Conservation (phyloP, 2,797 vertebrate species). For the Melanotaenia pygmaea region DNA sequence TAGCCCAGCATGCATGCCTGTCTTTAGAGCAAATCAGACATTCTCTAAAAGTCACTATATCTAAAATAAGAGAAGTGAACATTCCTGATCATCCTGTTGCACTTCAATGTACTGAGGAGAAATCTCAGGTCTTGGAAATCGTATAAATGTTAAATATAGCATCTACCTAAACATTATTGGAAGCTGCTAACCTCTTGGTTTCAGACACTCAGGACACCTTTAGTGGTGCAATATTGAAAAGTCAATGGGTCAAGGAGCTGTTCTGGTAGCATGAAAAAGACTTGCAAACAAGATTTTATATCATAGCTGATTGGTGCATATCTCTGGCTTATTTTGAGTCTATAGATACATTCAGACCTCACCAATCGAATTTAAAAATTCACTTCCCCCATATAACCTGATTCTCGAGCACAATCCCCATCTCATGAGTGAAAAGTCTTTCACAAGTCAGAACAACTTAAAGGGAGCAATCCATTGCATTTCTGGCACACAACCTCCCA, state of each 20-base stretch:
- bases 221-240: too few relatives aligned
- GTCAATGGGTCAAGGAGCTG: too few relatives aligned
- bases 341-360: not conserved
- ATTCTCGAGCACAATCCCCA: not conserved
- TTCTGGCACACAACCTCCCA: not conserved
- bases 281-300: too few relatives aligned
- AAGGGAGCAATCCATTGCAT: not conserved
- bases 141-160: not conserved
- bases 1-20: slow-evolving; percentile 4
- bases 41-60: not conserved
- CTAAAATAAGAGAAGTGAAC: slow-evolving; percentile 7
- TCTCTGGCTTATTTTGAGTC: not conserved
- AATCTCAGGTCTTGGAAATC: not conserved
- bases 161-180: not conserved
- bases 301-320: too few relatives aligned
- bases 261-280: too few relatives aligned
- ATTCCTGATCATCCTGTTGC: not conserved
- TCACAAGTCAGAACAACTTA: not conserved
- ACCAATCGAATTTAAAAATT: not conserved
- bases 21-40: not conserved
- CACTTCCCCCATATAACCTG: not conserved
- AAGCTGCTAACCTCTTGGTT: not conserved
- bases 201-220: not conserved
- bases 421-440: not conserved
- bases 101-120: not conserved